Conservation (phyloP, 2,888 invertebrate genomes). For the Euphydryas editha region DNA sequence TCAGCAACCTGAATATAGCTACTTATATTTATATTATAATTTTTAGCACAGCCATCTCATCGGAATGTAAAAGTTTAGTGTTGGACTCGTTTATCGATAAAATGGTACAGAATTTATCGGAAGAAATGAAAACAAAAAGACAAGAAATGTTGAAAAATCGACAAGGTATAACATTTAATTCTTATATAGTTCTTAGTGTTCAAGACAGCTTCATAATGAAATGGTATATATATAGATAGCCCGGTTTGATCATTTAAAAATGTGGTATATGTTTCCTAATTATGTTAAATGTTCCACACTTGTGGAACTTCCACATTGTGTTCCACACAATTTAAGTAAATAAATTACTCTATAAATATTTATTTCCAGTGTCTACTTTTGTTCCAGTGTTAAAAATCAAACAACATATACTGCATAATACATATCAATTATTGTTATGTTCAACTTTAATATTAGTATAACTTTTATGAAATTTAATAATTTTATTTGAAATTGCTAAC, state of each 20-base stretch:
- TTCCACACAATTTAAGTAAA: no score
- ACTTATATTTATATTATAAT: conserved; percentile 7
- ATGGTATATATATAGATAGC: background rate
- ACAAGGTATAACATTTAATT: conserved; percentile 58
- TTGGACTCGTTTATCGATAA: conserved; percentile 89
- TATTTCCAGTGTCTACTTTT: no score
- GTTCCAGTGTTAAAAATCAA: no score
- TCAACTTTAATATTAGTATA: no score
- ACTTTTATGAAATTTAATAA: background rate
- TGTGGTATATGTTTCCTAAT: background rate
- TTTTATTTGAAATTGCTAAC: conserved; percentile 38
- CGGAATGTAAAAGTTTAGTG: conserved; percentile 85
- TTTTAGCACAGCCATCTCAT: conserved; percentile 65
- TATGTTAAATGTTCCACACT: background rate
- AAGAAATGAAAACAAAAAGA: conserved; percentile 84
- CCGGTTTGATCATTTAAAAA: background rate
- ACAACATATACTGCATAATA: no score
- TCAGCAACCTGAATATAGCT: no score
- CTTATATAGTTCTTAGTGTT: conserved; percentile 45
- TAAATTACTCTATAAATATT: no score
- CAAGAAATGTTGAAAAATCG: conserved; percentile 78
- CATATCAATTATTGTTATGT: no score
- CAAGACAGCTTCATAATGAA: conserved; percentile 65
- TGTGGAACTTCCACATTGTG: no score
- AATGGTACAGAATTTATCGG: conserved; percentile 85